A percentile compares a stretch with the other conserved stretches of the same genome.
phyloP scores from a whole-genome alignment of 2,888 invertebrate genomes.

The Stratiomys singularior region DNA sequence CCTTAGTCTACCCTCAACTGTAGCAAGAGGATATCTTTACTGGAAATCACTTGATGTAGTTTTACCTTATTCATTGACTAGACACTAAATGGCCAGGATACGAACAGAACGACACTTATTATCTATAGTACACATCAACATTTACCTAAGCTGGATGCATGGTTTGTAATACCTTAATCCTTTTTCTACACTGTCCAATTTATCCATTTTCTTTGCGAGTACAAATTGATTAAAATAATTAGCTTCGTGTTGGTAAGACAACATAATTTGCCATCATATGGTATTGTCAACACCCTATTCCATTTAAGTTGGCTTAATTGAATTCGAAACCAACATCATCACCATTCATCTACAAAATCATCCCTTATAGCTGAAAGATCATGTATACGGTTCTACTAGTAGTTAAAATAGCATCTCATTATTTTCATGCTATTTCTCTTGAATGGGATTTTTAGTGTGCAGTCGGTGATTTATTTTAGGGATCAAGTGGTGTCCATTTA shows the following conservation, averaged over 20 bases:
- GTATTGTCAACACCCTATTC: constrained; percentile 5
- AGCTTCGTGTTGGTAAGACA: constrained; percentile 19
- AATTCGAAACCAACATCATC: not conserved
- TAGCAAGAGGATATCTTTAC: not conserved
- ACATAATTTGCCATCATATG: constrained; percentile 42
- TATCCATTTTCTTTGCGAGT: not conserved
- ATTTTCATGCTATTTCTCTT: constrained; percentile 39
- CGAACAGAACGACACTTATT: not conserved
- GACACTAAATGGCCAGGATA: not conserved
- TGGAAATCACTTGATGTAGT: constrained; percentile 30
- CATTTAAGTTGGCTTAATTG: constrained; percentile 18
- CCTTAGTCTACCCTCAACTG: not conserved
- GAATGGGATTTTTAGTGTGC: constrained; percentile 21
- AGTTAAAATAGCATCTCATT: constrained; percentile 27
- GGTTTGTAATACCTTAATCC: not conserved
- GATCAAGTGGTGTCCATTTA: constrained; percentile 39
- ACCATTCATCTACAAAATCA: not conserved
- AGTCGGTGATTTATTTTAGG: constrained; percentile 39
- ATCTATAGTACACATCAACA: no score
- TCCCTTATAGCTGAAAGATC: not conserved
- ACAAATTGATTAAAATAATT: constrained; percentile 31
- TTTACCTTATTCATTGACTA: not conserved
- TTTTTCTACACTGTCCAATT: not conserved
- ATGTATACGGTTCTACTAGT: not conserved
- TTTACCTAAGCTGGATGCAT: not conserved